Evolutionary conservation across 1,140 invertebrate species (phyloP).

Genomic region (Calycopis cecrops): DNA sequence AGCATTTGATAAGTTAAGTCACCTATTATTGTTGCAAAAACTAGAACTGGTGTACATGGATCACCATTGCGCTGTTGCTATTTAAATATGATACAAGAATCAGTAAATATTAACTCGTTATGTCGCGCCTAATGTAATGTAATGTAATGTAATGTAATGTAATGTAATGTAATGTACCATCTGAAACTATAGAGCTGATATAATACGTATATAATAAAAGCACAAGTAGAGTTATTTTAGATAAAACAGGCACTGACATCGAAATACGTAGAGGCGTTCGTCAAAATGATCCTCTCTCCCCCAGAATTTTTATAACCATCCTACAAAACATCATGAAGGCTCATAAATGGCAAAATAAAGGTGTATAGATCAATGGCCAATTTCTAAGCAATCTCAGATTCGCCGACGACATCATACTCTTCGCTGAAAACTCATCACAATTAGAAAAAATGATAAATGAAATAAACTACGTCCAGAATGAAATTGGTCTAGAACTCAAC

Average conservation of each 20-base stretch:
- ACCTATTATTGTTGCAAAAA: no score
- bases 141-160: neutral
- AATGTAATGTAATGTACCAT: conserved; percentile 12
- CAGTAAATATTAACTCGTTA: no score
- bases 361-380: conserved; percentile 17
- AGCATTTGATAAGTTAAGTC: no score
- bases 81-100: no score
- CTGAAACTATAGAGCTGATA: conserved; percentile 14
- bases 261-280: conserved; percentile 16
- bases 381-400: conserved; percentile 18
- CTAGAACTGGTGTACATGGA: no score
- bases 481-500: conserved; percentile 17
- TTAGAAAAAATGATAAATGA: conserved; percentile 13
- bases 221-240: conserved; percentile 18
- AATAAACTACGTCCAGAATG: neutral
- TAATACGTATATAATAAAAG: conserved; percentile 19
- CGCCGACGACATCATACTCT: conserved; percentile 21
- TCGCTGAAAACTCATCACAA: conserved; percentile 14
- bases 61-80: no score
- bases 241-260: conserved; percentile 15
- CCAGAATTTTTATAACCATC: conserved; percentile 16
- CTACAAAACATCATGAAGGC: conserved; percentile 18
- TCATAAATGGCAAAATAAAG: conserved; percentile 12
- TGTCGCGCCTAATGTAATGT: no score
- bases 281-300: conserved; percentile 18